Base-by-base conservation (phyloP, 2,797 vertebrate genomes). In the Malurus splendens region DNA sequence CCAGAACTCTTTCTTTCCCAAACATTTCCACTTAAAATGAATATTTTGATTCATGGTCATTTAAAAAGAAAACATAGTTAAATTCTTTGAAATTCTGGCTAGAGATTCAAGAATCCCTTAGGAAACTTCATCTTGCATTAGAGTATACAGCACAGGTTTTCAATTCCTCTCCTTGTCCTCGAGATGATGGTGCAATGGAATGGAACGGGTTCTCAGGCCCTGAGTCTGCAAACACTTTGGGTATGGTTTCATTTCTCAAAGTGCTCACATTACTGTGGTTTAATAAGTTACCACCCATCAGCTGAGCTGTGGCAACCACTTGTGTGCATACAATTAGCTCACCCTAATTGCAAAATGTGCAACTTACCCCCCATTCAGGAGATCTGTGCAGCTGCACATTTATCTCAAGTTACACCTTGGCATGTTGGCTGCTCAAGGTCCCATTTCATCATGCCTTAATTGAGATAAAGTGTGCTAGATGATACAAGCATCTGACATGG, bases 41-140 rank as follows among this genome's bases (percentile, higher is more conserved):
- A 48, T 95, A 93, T 95, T 94, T 91, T 79, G 28, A 74, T 76
- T 94, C 78, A 86, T 82, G 68, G n/a, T 92, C 57, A 87, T 87
- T 94, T 81, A 88, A 87, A 95, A 95, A 90, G 85, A 93, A 96
- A 96, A 94, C 72, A 91, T 73, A 44, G 76, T 92, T 95, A 94
- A 93, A 75, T 61, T 91, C 76, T 93, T 92, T 83, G 82, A 95
- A 96, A 96, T 93, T 94, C 83, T 85, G 86, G 39, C 50, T 91
- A 93, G 90, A 90, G 89, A 91, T 90, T 78, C 92, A 87, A 92
- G 77, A 92, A 84, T 90, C 73, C 83, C 74, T 59, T 19, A 71
- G 56, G 62, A 76, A 86, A 78, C 33, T 76, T 93, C 75, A 89
- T 78, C 83, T 81, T 57, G 84, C 75, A 83, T 86, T 18, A 41